Base-by-base conservation (phyloP, 2,797 vertebrate genomes). In the Coregonus sp. region DNA sequence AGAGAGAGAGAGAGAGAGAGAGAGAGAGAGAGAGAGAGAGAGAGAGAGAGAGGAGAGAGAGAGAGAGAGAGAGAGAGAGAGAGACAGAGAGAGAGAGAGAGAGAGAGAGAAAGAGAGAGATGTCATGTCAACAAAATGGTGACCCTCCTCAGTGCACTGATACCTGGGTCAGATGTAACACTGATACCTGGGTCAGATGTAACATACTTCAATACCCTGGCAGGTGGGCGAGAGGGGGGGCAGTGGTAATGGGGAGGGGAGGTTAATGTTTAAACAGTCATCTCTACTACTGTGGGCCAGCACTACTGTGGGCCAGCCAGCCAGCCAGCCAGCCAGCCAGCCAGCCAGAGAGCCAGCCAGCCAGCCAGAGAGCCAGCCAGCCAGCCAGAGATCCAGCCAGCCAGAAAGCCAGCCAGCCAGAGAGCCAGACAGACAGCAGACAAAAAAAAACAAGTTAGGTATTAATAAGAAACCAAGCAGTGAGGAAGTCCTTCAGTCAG, bases 251-350 rank as follows among this genome's bases (percentile, higher is more conserved):
- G 83, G 75, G 37, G 47, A 74, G 7, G 11, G 1, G n/a, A 70
- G 25, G 90, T 89, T 91, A 92, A 93, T 91, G 83, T 92, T 91
- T 91, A 88, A 82, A 89, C 65, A 70, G 79, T 73, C 81, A 77
- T 87, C 72, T 69, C 74, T 33, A 81, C 89, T 88, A 81, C 89
- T 89, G 81, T 85, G 83, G 7, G 29, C 68, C 86, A 85, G 84
- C 78, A 87, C 87, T 82, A 16, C 63, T 76, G 72, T 50, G 76
- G 47, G 37, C 59, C 54, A 61, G n/a, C 1, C 56, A 3, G 3
- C 14, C 56, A 59, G n/a, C 2, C 56, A 9, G 20, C 2, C n/a
- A 25, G n/a, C 1, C 2, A 35, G 35, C 0, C 5, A 47, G 3
- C 31, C 31, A 31, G 31, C 3, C 31, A 31, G 31, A 0, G 1